phyloP scores from a whole-genome alignment of 2,113 vertebrate genomes.

The Dascyllus trimaculatus region DNA sequence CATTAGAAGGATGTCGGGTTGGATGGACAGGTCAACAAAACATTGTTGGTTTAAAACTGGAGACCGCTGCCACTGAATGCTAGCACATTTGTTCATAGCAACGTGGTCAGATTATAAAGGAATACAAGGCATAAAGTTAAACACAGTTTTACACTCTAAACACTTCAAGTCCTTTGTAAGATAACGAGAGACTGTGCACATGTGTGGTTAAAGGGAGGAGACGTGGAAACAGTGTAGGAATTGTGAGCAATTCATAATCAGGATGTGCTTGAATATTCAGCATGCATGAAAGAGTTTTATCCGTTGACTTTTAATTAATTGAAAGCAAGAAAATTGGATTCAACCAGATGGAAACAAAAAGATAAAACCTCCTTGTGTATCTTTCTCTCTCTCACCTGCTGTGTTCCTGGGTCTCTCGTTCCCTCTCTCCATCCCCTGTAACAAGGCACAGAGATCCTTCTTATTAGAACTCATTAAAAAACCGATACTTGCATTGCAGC shows the following conservation, averaged over 20 bases:
- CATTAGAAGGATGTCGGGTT: too few relatives aligned
- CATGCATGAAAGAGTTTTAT: conserved; percentile 25
- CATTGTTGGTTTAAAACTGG: too few relatives aligned
- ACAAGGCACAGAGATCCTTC: conserved; percentile 29
- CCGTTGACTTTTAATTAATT: conserved; percentile 53
- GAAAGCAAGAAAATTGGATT: conserved; percentile 54
- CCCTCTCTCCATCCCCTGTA: background rate
- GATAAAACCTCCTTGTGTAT: conserved; percentile 15
- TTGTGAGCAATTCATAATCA: conserved; percentile 11
- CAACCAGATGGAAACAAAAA: conserved; percentile 35
- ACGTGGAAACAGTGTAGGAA: background rate
- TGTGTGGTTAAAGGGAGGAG: background rate
- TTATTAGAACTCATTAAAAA: conserved; percentile 50
- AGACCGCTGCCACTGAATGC: too few relatives aligned
- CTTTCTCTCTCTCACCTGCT: conserved; percentile 28
- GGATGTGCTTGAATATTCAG: conserved; percentile 24
- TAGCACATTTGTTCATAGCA: too few relatives aligned
- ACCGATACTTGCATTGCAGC: conserved; percentile 35
- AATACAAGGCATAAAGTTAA: background rate
- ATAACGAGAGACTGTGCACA: background rate
- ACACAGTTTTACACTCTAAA: background rate
- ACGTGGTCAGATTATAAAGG: too few relatives aligned
- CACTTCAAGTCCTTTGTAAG: background rate
- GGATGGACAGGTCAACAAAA: too few relatives aligned
- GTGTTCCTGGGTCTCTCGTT: background rate